Evolutionary conservation across 2,888 invertebrate genomes (phyloP), one percentile per base, ranked within the genome.

Genomic region (Campoplex capitator): DNA sequence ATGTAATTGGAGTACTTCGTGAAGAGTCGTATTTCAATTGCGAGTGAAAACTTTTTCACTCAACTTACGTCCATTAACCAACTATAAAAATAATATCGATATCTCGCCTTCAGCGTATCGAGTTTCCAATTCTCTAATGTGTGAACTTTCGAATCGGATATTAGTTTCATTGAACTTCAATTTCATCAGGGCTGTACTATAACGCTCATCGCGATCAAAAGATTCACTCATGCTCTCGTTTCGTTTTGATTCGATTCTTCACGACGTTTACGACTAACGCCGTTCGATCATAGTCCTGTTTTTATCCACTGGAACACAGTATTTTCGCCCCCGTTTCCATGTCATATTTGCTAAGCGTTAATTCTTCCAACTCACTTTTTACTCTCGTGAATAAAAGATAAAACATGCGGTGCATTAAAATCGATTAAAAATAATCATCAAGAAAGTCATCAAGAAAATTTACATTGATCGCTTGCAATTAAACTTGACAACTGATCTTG

Each of bases 71-170:
- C 73, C 42, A 84, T 84, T 56, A 23, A 70, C 76, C 32, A 35
- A 70, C 62, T 23, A 45, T 67, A 58, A 38, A 83, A 51, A 71
- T 85, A 75, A 85, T 77, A 79, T 62, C 58, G 74, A 70, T 75
- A 74, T 56, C 79, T 6, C 6, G 38, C 45, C 68, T 62, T 1
- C 58, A 3, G 70, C 70, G 32, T 18, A 79, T 79, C 51, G 78
- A 67, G 58, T 62, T 28, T 68, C 45, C 51, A 77, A 68, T 73
- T n/a, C 62, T 62, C 54, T 51, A 56, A 45, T 42, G 68, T 16
- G 28, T 35, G 65, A 78, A 58, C n/a, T 28, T 23, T 54, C 42
- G n/a, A 58, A 82, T 58, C 51, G 23, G 32, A 13, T 23, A 23
- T 51, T 23, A 28, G 38, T 62, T 45, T 32, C 58, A 79, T 48